Evolutionary conservation across 1,140 invertebrate species (phyloP).

Genomic region (Lepidurus couesii): DNA sequence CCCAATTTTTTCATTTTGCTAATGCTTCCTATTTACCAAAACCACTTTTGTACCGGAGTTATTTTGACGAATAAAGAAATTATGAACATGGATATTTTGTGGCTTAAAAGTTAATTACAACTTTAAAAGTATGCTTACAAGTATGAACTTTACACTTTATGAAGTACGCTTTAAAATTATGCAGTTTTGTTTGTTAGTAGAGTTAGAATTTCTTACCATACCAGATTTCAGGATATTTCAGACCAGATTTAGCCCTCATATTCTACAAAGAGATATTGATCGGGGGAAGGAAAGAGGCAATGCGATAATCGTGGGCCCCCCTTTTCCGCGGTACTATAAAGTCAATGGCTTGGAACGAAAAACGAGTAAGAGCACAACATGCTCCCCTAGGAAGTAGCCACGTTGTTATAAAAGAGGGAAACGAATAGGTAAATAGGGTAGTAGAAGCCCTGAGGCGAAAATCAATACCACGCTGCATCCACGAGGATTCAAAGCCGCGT

Average conservation of each 20-base stretch:
- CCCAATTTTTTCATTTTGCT: background rate
- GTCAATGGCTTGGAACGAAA: slow-evolving; percentile 4
- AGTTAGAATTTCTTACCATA: background rate
- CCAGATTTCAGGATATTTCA: background rate
- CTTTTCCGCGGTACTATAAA: slow-evolving; percentile 1
- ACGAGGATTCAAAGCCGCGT: background rate
- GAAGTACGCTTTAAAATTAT: too few relatives aligned
- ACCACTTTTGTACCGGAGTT: slow-evolving; percentile 15
- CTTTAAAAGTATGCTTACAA: too few relatives aligned
- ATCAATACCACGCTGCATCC: slow-evolving; percentile 10
- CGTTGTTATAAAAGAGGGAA: background rate
- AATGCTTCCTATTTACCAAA: slow-evolving; percentile 16
- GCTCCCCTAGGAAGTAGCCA: background rate
- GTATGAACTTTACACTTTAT: too few relatives aligned
- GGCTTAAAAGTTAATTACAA: too few relatives aligned
- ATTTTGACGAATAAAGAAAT: slow-evolving; percentile 10
- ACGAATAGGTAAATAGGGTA: background rate
- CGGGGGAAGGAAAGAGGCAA: background rate
- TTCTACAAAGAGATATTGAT: background rate
- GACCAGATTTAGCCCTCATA: background rate
- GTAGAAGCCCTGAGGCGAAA: background rate
- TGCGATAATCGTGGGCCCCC: background rate
- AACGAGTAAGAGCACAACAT: background rate
- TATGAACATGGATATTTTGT: background rate
- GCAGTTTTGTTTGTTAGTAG: background rate